Evolutionary conservation across 1,140 invertebrate genomes (phyloP), one percentile per base, ranked within the genome.

Genomic region (Cryptotermes secundus): DNA sequence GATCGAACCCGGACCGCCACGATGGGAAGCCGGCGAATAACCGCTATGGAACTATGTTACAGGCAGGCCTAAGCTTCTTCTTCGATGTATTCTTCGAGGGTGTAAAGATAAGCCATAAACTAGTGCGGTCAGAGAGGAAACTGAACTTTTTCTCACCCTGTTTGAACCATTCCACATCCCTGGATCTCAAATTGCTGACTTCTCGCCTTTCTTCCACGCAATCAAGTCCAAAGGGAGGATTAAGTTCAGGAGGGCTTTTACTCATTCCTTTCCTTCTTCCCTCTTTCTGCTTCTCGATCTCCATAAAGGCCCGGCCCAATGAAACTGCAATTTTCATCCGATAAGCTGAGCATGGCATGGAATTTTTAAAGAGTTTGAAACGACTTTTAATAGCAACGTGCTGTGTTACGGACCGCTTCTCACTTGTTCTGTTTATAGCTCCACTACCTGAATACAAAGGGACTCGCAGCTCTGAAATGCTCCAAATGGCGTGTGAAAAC

Each of bases 271-370:
- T 72, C 59, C 2, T 16, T 72, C n/a, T 31, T 72, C 2, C n/a
- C n/a, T n/a, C 12, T n/a, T 26, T n/a, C 59, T 31, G 16, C 59
- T 72, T 72, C 59, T 14, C 59, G 26, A 72, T 72, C 59, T 72
- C 59, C 59, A 72, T 72, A 31, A 72, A 72, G 59, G 6, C 53
- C 53, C 53, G 14, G 14, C 59, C 59, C 59, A 72, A 72, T 72
- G 59, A 72, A 72, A 72, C 59, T 72, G 59, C 59, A 72, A 72
- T 72, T 72, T 72, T 14, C 59, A 72, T 72, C 59, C 59, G 59
- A 72, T 72, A 72, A 72, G 59, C 59, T 72, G 59, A 72, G 59
- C 59, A 31, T 72, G 59, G 59, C 9, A 16, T 31, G n/a, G 59
- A 72, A 72, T 72, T 72, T 72, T 72, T 72, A 72, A 72, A 31